Evolutionary conservation across 2,888 invertebrate species (phyloP), one percentile per base, ranked within the genome.

Genomic region (Allolobophora icterica): DNA sequence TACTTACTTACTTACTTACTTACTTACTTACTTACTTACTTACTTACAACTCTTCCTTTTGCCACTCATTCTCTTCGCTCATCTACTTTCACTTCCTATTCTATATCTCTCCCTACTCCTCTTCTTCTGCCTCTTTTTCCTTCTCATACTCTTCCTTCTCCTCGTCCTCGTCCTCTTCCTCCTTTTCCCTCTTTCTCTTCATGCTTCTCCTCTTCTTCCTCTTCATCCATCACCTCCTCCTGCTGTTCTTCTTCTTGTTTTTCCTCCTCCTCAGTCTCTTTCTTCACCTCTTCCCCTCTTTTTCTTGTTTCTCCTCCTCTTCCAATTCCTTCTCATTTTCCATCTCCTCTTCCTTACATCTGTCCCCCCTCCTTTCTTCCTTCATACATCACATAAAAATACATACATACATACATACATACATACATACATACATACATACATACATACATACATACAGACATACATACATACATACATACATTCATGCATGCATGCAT

Each of bases 391-490:
- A 38, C 3, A 38, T 8, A 38, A 38, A 38, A 38, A 33, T 40
- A 38, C 89, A 40, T 38, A 38, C 38, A 34, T 33, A n/a, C 4
- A 34, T 35, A 17, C 15, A 42, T 17, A 1, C 13, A 42, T 38
- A 38, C 3, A 38, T 38, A 38, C 89, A 34, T 38, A n/a, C 89
- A 38, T 38, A 89, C 11, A 35, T 38, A 34, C 38, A 34, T 35
- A 30, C 89, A 5, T 52, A 35, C n/a, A 30, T 52, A n/a, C 87
- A 90, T 91, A 90, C 84, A 90, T 91, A 90, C 84, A 90, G 84
- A 90, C 58, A 90, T 91, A 90, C 71, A 90, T 90, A 91, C 89
- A 90, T 90, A 89, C 89, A 91, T 91, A 90, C 71, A 38, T 38
- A 91, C 90, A 90, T 84, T n/a, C n/a, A 89, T 91, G 58, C 71